Base-by-base conservation (phyloP, 35 echinoderm and acorn worm species). In the Lytechinus pictus region DNA sequence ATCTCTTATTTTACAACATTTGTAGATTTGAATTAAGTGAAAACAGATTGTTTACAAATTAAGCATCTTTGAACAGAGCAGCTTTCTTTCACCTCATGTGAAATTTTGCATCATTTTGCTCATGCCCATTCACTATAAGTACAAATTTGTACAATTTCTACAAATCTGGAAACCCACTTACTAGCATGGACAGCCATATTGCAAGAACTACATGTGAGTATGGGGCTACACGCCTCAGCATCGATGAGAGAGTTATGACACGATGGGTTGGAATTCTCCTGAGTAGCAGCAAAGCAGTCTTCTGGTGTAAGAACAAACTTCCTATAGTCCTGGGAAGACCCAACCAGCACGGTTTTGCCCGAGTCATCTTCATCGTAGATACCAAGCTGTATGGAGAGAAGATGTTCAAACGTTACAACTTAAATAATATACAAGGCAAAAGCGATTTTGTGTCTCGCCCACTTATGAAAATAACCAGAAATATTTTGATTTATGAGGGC, bases 161-260 rank as follows among this genome's bases (percentile, higher is more conserved):
- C 0, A 44, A 44, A 44, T 44, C 33, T 44, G 33, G 2, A 2
- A 53, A 9, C 14, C 86, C 19, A 99, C 98, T 98, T 92, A 99
- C 98, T 97, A 89, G 98, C 97, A 98, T 99, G 98, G 27, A 99
- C 98, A 54, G 97, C 95, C 95, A 99, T 97, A 95, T 98, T 99
- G 92, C 98, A 99, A 28, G 96, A 95, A 86, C 54, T 93, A 96
- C 98, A 99, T 28, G 97, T 91, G 13, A 98, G 94, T 54, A 99
- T 87, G 54, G 95, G 95, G 72, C 98, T 99, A 19, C 93, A 95
- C 0, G 97, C 97, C 27, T 98, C 97, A 6, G 14, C n/a, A 52
- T 90, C 95, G 4, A 99, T 52, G 27, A 92, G 52, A 2, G 91
- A 5, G 54, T 96, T 99, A 21, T 58, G 54, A 7, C 95, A 92